These are phyloP conservation scores for Pseudopodoces humilis DNA, from an alignment of 2,113 vertebrate species.

Conservation along the genomic window DNA sequence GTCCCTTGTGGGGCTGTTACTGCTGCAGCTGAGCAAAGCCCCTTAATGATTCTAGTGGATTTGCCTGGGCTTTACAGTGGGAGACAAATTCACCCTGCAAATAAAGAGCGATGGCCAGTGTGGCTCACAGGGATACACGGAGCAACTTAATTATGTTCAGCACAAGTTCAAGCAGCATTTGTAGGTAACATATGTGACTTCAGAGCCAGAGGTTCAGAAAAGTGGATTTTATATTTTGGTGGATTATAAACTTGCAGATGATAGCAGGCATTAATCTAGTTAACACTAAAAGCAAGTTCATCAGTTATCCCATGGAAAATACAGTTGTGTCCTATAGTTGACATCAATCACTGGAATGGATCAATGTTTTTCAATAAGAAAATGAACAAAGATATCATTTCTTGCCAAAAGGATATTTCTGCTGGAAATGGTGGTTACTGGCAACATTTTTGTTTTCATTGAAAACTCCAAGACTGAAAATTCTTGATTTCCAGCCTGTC, in stretches of 20 bases:
- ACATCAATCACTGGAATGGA: constrained; percentile 25
- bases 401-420: constrained; percentile 42
- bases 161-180: neutral
- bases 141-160: neutral
- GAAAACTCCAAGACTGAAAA: constrained; percentile 16
- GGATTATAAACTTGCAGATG: neutral
- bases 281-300: constrained; percentile 10
- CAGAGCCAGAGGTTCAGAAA: neutral
- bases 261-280: constrained; percentile 32
- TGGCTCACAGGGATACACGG: neutral
- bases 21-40: neutral
- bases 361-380: constrained; percentile 52
- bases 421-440: neutral
- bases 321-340: constrained; percentile 1
- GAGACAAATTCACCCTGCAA: neutral
- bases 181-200: neutral
- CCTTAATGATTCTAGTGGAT: constrained; percentile 27
- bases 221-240: neutral
- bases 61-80: neutral
- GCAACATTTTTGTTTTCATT: constrained; percentile 15
- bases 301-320: constrained; percentile 23
- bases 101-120: neutral
- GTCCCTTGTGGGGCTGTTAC: constrained; percentile 51
- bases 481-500: constrained; percentile 37
- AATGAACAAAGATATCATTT: constrained; percentile 23